phyloP scores from a whole-genome alignment of 2,888 invertebrate species.

The Lithosia quadra region DNA sequence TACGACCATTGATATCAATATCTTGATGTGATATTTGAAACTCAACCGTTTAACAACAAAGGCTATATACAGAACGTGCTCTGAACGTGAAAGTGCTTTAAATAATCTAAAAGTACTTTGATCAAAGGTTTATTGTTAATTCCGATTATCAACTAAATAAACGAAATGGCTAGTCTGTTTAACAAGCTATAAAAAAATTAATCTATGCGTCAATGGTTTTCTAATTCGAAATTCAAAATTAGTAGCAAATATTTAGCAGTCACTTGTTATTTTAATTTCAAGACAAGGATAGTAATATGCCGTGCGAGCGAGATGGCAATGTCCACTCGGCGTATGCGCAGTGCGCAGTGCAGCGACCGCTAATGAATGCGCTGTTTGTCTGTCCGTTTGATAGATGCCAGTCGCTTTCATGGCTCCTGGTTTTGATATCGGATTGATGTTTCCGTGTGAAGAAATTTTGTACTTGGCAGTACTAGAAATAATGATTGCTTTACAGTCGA shows the following conservation, averaged over 20 bases:
- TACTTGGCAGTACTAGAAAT: slow-evolving; percentile 9
- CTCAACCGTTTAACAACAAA: slow-evolving; percentile 10
- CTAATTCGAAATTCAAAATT: slow-evolving; percentile 10
- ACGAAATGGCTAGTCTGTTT: neutral
- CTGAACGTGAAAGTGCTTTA: no score
- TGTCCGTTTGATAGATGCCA: slow-evolving; percentile 55
- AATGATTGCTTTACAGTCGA: neutral
- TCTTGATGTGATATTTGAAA: slow-evolving; percentile 18
- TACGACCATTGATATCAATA: slow-evolving; percentile 15
- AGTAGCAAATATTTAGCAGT: slow-evolving; percentile 13
- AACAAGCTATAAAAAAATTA: neutral
- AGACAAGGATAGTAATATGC: slow-evolving; percentile 28
- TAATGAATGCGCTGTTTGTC: slow-evolving; percentile 61
- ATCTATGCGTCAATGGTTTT: neutral
- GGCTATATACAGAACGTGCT: neutral
- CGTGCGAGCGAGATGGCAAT: slow-evolving; percentile 25
- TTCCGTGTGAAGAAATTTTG: slow-evolving; percentile 47
- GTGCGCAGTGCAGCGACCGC: slow-evolving; percentile 60
- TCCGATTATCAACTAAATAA: neutral
- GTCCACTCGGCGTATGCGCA: slow-evolving; percentile 54
- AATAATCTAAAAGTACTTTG: neutral
- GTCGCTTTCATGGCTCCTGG: slow-evolving; percentile 33
- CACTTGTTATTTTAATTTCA: slow-evolving; percentile 23
- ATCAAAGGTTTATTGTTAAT: slow-evolving; percentile 3
- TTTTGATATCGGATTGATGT: slow-evolving; percentile 40